Base-by-base conservation (phyloP, 2,888 invertebrate species). In the Helicoverpa assulta region DNA sequence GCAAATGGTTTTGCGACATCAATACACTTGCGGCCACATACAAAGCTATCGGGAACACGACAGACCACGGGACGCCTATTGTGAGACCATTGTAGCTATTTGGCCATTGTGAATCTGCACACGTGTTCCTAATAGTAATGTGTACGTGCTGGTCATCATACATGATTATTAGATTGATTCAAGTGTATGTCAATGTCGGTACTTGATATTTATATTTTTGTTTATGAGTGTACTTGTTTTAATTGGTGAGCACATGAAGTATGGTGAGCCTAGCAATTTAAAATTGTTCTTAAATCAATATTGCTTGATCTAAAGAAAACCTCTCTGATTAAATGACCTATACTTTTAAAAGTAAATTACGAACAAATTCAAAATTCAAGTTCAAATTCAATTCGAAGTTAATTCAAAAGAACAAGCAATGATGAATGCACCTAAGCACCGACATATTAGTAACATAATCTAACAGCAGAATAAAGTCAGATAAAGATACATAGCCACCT, bases 1-100 rank as follows among this genome's bases (percentile, higher is more conserved):
- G 65, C 71, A 78, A 83, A 78, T 82, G 77, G 78, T 76, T 80
- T 82, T 71, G 76, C 76, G 74, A 74, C 79, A 73, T 70, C 74
- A 70, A 80, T 81, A 85, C 80, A 68, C 75, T 70, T 72, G 78
- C 77, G 79, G 76, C 77, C 70, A 64, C 78, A 80, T 71, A 86
- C 86, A 87, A 86, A 85, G 85, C 84, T 85, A 88, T 88, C 87
- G 80, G 76, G 67, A 74, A 78, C 33, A 50, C 70, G 57, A 77
- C 80, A 82, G 82, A 80, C 85, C 67, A 78, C 78, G 69, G 75
- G 80, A 80, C 81, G 78, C 73, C 82, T 57, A 82, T 87, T 88
- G 85, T 82, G 61, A 67, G 60, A 59, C 76, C 60, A 79, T 81
- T 83, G 82, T 83, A 62, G 77, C 70, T 79, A 75, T 84, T 80